Evolutionary conservation across 2,797 vertebrate species (phyloP).

Genomic region (Petrocephalus schoutedeni): DNA sequence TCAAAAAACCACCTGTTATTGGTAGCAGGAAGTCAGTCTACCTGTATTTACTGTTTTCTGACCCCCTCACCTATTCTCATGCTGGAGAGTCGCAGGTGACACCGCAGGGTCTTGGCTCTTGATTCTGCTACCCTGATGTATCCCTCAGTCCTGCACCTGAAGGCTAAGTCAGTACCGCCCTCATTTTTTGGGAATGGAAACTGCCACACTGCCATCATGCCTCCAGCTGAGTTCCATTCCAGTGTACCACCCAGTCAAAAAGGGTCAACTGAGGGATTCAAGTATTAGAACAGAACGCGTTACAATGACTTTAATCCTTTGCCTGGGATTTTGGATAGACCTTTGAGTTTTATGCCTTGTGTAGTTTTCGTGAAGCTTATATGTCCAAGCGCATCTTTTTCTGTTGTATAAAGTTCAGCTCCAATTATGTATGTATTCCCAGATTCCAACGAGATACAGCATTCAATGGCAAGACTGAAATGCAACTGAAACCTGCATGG

Average conservation of each 20-base stretch:
- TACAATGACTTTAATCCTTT: not conserved
- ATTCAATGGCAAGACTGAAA: not conserved
- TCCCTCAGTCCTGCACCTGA: not conserved
- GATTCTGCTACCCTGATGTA: not conserved
- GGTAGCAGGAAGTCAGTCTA: not conserved
- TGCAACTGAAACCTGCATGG: not conserved
- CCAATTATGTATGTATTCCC: not conserved
- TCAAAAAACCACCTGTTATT: not conserved
- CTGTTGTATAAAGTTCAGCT: not conserved
- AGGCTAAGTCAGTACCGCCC: not conserved
- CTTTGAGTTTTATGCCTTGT: not conserved
- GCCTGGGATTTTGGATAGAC: not conserved
- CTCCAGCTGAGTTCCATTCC: not conserved
- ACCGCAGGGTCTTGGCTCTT: not conserved
- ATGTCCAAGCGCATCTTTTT: not conserved
- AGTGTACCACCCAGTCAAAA: not conserved
- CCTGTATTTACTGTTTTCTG: not conserved
- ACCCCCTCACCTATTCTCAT: not conserved
- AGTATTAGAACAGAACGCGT: not conserved
- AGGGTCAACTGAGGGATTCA: not conserved
- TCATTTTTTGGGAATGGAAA: slow-evolving; percentile 1
- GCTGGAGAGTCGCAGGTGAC: not conserved
- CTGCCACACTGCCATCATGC: slow-evolving; percentile 5
- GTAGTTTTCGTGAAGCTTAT: not conserved
- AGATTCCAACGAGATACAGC: not conserved